Conservation (phyloP, 2,113 vertebrate genomes). For the Entelurus aequoreus region DNA sequence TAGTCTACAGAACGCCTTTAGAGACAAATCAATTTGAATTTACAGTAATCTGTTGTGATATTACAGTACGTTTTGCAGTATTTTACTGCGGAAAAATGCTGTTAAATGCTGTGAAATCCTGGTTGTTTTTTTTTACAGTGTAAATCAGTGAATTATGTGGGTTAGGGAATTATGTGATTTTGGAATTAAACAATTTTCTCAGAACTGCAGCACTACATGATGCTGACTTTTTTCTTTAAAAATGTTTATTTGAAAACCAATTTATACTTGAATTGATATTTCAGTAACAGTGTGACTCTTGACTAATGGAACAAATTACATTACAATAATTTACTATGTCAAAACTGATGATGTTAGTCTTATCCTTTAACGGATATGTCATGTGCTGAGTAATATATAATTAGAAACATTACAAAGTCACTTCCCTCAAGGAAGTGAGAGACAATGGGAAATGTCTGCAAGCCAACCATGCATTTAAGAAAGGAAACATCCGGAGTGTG, state of each 20-base stretch:
- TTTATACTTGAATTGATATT: conserved; percentile 8
- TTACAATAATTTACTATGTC: not conserved
- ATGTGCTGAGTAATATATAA: conserved; percentile 26
- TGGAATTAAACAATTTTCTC: not conserved
- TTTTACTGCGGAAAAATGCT: no score
- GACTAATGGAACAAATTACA: not conserved
- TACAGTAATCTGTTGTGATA: no score
- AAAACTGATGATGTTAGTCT: not conserved
- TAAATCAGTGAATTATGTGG: not conserved
- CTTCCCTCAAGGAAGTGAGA: conserved; percentile 45
- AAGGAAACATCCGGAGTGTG: conserved; percentile 13
- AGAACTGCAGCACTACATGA: not conserved
- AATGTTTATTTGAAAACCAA: conserved; percentile 6
- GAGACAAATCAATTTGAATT: no score
- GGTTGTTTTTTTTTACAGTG: not conserved
- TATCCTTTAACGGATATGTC: conserved; percentile 5
- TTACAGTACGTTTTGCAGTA: no score
- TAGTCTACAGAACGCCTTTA: no score
- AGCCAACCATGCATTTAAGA: not conserved
- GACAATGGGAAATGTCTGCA: conserved; percentile 43
- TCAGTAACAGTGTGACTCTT: not conserved
- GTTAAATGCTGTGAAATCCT: no score
- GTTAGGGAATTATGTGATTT: not conserved
- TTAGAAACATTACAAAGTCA: conserved; percentile 33
- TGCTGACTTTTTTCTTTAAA: conserved; percentile 8